Percentiles rank a stretch among this genome's conserved stretches.
Evolutionary conservation across 2,888 invertebrate genomes (phyloP).

Genomic region (Hyposoter dolosus): DNA sequence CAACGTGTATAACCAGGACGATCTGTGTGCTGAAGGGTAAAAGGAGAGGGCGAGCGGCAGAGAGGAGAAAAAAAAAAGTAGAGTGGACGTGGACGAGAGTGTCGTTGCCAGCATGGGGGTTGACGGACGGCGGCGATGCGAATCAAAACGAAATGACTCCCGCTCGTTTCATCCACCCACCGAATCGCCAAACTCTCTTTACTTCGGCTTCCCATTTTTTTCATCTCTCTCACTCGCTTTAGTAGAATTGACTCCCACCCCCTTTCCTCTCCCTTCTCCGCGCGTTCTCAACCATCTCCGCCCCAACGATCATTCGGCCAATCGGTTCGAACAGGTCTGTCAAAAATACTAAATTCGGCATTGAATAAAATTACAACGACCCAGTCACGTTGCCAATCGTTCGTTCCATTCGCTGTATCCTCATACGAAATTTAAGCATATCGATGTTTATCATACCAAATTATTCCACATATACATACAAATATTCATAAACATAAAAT

Average conservation of each 20-base stretch:
- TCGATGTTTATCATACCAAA: not conserved
- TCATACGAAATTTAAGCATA: not conserved
- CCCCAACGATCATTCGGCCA: slow-evolving; percentile 26
- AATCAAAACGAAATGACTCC: slow-evolving; percentile 73
- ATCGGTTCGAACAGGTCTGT: slow-evolving; percentile 12
- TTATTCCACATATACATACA: not conserved
- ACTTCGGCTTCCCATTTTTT: slow-evolving; percentile 15
- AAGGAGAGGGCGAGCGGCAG: slow-evolving; percentile 21
- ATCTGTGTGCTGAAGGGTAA: slow-evolving; percentile 30
- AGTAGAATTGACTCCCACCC: slow-evolving; percentile 46
- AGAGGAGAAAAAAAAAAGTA: slow-evolving; percentile 22
- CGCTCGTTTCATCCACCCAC: slow-evolving; percentile 68
- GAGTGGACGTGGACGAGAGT: slow-evolving; percentile 45
- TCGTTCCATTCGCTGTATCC: slow-evolving; percentile 25
- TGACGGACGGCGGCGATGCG: slow-evolving; percentile 76
- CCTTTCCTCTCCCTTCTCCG: slow-evolving; percentile 4
- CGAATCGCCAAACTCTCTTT: slow-evolving; percentile 47
- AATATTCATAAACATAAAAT: not conserved
- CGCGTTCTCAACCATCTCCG: slow-evolving; percentile 1
- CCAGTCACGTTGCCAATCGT: slow-evolving; percentile 31
- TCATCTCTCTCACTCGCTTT: not conserved
- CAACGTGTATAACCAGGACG: slow-evolving; percentile 54
- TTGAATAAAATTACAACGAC: slow-evolving; percentile 62
- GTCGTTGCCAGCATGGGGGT: slow-evolving; percentile 64
- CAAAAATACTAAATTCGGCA: slow-evolving; percentile 51